Percentiles rank a stretch among this genome's conserved stretches.
Evolutionary conservation across 1,140 invertebrate genomes (phyloP).

Genomic region (Eumaeus atala): DNA sequence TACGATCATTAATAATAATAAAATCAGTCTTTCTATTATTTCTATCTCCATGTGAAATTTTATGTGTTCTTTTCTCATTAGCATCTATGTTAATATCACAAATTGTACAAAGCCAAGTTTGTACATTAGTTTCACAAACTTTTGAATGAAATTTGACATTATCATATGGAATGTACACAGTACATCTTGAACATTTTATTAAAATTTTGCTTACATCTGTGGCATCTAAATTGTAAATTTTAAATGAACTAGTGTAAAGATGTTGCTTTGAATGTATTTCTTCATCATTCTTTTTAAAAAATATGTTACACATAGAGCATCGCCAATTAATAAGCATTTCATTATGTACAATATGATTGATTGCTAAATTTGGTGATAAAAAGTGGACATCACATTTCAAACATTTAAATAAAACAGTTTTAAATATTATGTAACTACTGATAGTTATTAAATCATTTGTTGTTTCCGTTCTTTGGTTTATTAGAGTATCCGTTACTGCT

Average conservation of each 20-base stretch:
- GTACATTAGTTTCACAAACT: slow-evolving; percentile 27
- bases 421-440: slow-evolving; percentile 10
- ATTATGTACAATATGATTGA: slow-evolving; percentile 36
- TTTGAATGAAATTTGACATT: slow-evolving; percentile 30
- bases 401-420: slow-evolving; percentile 42
- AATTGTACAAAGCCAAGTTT: slow-evolving; percentile 33
- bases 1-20: background rate
- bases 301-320: slow-evolving; percentile 36
- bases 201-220: slow-evolving; percentile 25
- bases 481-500: background rate
- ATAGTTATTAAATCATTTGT: slow-evolving; percentile 4
- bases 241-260: slow-evolving; percentile 29
- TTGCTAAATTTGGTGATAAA: slow-evolving; percentile 33
- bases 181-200: slow-evolving; percentile 42
- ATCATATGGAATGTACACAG: slow-evolving; percentile 36
- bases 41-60: background rate
- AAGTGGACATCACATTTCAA: slow-evolving; percentile 44
- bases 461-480: background rate
- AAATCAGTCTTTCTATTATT: slow-evolving; percentile 9
- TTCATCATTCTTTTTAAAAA: slow-evolving; percentile 42
- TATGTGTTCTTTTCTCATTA: slow-evolving; percentile 2
- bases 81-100: slow-evolving; percentile 42
- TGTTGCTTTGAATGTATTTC: slow-evolving; percentile 42
- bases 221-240: slow-evolving; percentile 28
- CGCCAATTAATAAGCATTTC: slow-evolving; percentile 41